Evolutionary conservation across 2,113 vertebrate species (phyloP).

Genomic region (Corydoras maculifer): DNA sequence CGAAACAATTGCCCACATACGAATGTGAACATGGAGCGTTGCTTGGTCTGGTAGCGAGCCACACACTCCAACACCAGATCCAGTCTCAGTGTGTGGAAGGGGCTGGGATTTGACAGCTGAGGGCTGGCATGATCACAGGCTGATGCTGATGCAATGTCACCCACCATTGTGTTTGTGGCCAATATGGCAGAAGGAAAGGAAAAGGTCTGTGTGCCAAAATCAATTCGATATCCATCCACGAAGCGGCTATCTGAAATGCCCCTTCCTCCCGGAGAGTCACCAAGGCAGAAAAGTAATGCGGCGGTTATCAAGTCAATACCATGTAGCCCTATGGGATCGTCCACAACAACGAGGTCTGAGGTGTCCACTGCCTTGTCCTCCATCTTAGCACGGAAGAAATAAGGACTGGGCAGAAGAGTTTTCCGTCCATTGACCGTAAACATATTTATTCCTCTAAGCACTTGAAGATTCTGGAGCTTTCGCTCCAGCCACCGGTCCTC

Average conservation of each 20-base stretch:
- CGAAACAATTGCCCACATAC: constrained; percentile 96
- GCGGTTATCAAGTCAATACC: constrained; percentile 97
- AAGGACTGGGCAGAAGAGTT: constrained; percentile 75
- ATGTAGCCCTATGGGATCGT: constrained; percentile 94
- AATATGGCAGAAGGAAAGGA: constrained; percentile 94
- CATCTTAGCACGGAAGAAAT: constrained; percentile 77
- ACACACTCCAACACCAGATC: constrained; percentile 97
- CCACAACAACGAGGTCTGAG: constrained; percentile 86
- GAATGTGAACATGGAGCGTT: constrained; percentile 99
- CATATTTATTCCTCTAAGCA: constrained; percentile 73
- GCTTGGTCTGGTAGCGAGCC: constrained; percentile 95
- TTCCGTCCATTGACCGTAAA: constrained; percentile 76
- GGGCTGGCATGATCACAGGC: constrained; percentile 98
- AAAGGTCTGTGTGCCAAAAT: constrained; percentile 97
- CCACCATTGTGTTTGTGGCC: constrained; percentile 96
- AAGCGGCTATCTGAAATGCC: constrained; percentile 94
- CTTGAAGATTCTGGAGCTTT: constrained; percentile 76
- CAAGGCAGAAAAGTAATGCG: constrained; percentile 90
- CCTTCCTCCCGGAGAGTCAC: constrained; percentile 89
- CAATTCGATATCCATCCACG: constrained; percentile 84
- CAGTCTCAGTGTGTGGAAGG: constrained; percentile 93
- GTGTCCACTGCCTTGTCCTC: constrained; percentile 97
- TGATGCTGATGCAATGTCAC: constrained; percentile 93
- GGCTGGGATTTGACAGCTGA: constrained; percentile 96
- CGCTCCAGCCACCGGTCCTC: constrained; percentile 71